Base-by-base conservation (phyloP, 2,113 vertebrate species). In the Sinocyclocheilus anophthalmus region DNA sequence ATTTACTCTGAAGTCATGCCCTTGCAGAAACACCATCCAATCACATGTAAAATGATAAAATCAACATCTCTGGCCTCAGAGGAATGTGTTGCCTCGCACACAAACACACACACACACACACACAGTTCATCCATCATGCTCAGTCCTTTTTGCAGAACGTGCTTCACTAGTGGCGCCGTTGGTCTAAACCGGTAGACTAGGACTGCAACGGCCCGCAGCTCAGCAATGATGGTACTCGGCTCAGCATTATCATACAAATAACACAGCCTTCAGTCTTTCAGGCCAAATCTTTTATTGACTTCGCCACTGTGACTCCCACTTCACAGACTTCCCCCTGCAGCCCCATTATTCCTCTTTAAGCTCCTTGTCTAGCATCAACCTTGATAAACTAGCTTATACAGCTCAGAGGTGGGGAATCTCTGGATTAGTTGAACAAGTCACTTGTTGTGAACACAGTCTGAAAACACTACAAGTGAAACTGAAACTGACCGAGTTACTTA, bases 171-270 rank as follows among this genome's bases (percentile, higher is more conserved):
- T 16, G 78, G 65, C 33, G 48, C 37, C 85, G 14, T 79, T 73
- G 76, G 78, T 88, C 55, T 89, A 77, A 88, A 90, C 81, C 88
- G 85, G 86, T 81, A 63, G 33, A 89, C 59, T 78, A 75, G 48
- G 86, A 90, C 84, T 87, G 20, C 6, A 14, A 5, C 45, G 55
- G 42, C 70, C 24, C 13, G 39, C 39, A 20, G 59, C 85, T 39
- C 86, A 84, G 89, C 37, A 55, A 55, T 55, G 26, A 86, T 88
- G 88, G 88, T 63, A 88, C 87, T 84, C 70, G 81, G 83, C 84
- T 57, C 48, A 39, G 83, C 85, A 94, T 94, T 93, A 91, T 86
- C 92, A 90, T 92, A 93, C 88, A 92, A 91, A 93, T 91, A 83
- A 92, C 87, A 87, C 87, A 87, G 82, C 83, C 89, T 90, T 91